Conservation (phyloP, 2,888 invertebrate species). For the Onthophagus sagittarius region DNA sequence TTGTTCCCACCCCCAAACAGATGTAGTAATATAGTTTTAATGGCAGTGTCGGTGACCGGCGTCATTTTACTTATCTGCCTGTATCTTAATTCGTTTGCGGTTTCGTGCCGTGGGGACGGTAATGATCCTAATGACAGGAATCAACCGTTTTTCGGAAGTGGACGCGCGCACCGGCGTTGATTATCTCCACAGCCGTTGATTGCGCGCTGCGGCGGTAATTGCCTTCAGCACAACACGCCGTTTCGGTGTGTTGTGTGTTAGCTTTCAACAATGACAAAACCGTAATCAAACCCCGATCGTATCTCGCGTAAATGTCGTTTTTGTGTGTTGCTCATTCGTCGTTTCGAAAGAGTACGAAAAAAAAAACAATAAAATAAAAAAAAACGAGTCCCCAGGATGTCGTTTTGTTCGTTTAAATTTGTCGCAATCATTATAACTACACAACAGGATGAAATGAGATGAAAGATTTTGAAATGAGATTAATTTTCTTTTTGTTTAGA, state of each 20-base stretch:
- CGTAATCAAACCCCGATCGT: conserved; percentile 3
- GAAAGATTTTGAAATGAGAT: neutral
- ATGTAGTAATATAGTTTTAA: conserved; percentile 1
- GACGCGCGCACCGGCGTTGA: conserved; percentile 3
- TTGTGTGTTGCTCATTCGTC: neutral
- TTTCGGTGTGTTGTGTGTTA: neutral
- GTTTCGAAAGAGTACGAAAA: neutral
- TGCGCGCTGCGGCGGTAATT: neutral
- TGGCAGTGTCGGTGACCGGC: conserved; percentile 15
- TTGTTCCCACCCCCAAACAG: neutral
- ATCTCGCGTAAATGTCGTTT: neutral
- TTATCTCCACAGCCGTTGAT: neutral
- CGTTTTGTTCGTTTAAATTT: neutral
- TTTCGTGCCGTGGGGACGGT: neutral
- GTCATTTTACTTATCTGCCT: conserved; percentile 30
- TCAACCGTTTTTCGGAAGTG: conserved; percentile 9
- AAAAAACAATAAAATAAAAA: no score
- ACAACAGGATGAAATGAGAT: neutral
- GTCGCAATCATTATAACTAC: neutral
- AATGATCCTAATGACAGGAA: conserved; percentile 6
- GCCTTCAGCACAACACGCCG: neutral
- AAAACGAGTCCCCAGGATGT: neutral
- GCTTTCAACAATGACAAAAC: conserved; percentile 5
- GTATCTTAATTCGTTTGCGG: conserved; percentile 31
- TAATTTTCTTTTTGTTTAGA: neutral